Conservation (phyloP, 2,113 vertebrate genomes). For the Myocastor coypus region DNA sequence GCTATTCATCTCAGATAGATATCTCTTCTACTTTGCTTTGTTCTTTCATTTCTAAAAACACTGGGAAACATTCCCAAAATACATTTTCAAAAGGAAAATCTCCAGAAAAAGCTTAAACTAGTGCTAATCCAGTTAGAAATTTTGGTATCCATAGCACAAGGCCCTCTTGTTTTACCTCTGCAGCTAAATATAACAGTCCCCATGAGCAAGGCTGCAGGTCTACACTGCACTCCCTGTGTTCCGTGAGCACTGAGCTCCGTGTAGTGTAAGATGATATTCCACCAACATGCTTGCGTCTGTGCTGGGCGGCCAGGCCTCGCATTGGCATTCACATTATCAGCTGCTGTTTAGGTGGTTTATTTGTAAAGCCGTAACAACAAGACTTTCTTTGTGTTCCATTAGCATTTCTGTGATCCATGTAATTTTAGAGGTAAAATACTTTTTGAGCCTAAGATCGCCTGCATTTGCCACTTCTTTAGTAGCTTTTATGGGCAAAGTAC, state of each 20-base stretch:
- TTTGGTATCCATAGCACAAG: constrained; percentile 64
- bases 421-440: constrained; percentile 22
- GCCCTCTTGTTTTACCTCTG: constrained; percentile 62
- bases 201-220: neutral
- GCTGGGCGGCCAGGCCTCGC: neutral
- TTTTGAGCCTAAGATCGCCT: neutral
- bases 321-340: neutral
- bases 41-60: constrained; percentile 40
- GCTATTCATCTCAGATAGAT: neutral
- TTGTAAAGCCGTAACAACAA: neutral
- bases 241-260: neutral
- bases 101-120: constrained; percentile 42
- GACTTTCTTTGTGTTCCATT: constrained; percentile 19
- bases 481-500: neutral
- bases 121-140: constrained; percentile 71
- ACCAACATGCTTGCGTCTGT: neutral
- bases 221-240: neutral
- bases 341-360: neutral
- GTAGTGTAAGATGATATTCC: neutral
- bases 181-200: neutral
- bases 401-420: constrained; percentile 36
- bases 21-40: constrained; percentile 44
- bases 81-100: constrained; percentile 57
- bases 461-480: neutral
- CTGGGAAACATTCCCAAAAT: constrained; percentile 56